Conservation (phyloP, 1,140 invertebrate genomes). For the Pseudomyrmex gracilis region DNA sequence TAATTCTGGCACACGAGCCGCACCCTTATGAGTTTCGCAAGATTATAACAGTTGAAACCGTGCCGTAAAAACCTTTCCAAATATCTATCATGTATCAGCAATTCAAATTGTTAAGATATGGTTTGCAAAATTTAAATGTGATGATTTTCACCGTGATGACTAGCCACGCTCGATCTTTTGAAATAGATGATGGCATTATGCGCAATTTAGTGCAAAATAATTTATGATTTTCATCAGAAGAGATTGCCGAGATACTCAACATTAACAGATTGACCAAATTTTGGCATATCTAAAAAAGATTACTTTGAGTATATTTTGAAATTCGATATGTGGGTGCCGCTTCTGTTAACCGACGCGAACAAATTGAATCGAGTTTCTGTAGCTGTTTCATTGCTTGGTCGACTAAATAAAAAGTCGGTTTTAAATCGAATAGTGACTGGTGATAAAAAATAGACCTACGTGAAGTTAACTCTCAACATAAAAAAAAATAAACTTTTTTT, state of each 20-base stretch:
- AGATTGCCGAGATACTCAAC: background rate
- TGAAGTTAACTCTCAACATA: no score
- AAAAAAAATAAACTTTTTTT: no score
- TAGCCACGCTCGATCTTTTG: background rate
- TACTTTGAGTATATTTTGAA: background rate
- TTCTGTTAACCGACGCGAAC: background rate
- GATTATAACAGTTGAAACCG: background rate
- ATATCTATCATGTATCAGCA: background rate
- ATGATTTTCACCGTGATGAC: background rate
- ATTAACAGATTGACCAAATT: constrained; percentile 3
- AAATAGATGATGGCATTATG: background rate
- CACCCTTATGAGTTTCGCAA: background rate
- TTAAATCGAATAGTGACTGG: background rate
- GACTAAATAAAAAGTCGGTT: background rate
- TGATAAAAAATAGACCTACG: no score
- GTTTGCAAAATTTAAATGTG: background rate
- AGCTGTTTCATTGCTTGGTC: background rate
- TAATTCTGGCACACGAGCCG: no score
- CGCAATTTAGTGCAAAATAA: background rate
- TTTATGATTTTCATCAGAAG: background rate
- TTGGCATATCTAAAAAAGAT: background rate
- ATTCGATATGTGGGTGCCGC: background rate
- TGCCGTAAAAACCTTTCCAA: background rate
- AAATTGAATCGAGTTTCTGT: background rate
- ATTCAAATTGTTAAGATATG: background rate